phyloP scores from a whole-genome alignment of 35 echinoderm and acorn worm species.

The Nesometra sesokonis region DNA sequence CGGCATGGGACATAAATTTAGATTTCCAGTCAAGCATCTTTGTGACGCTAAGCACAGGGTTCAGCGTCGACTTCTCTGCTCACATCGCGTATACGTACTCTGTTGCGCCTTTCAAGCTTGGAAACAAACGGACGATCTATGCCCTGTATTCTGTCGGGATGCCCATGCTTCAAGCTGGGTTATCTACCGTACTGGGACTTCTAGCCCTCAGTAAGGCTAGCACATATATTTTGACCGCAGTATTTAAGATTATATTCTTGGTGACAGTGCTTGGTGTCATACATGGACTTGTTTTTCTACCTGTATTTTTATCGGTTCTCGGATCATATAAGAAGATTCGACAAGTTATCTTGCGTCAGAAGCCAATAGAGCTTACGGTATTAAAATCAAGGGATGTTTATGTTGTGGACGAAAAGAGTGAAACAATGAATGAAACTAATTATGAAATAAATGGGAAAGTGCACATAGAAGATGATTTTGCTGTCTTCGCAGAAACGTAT shows the following conservation, averaged over 20 bases:
- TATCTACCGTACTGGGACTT: conserved; percentile 1
- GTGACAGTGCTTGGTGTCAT: not conserved
- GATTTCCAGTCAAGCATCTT: not conserved
- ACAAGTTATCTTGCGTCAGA: not conserved
- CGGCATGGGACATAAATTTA: conserved; percentile 1
- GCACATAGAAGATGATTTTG: not conserved
- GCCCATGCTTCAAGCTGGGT: not conserved
- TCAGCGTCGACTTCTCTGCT: conserved; percentile 11
- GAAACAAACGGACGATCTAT: not conserved
- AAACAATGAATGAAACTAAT: not conserved
- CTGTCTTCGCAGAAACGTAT: not conserved
- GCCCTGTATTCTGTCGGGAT: not conserved
- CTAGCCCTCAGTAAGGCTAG: not conserved
- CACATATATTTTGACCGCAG: not conserved
- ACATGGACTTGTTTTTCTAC: not conserved
- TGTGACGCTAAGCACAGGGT: not conserved
- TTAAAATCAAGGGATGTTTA: not conserved
- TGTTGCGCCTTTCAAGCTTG: not conserved
- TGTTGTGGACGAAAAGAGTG: not conserved
- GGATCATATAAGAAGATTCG: not conserved
- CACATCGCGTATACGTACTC: conserved; percentile 2
- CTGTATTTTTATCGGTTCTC: not conserved
- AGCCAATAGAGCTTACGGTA: not conserved
- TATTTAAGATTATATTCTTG: conserved; percentile 9
- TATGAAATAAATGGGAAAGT: not conserved